Evolutionary conservation across 2,797 vertebrate species (phyloP).

Genomic region (Phalanger gymnotis): DNA sequence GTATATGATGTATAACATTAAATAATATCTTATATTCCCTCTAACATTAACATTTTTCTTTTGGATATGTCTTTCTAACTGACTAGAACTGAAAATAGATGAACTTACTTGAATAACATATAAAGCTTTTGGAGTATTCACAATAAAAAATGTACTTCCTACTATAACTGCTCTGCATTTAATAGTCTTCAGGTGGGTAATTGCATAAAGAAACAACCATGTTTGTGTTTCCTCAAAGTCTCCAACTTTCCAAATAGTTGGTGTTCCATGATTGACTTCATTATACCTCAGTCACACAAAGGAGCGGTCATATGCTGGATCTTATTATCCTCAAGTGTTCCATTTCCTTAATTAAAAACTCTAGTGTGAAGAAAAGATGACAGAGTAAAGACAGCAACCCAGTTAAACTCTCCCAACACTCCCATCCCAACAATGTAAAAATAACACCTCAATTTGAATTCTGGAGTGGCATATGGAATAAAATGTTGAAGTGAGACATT

Average conservation of each 20-base stretch:
- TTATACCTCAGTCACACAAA: background rate
- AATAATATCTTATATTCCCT: background rate
- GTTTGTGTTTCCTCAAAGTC: background rate
- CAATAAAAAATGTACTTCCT: background rate
- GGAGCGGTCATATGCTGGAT: background rate
- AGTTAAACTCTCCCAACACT: background rate
- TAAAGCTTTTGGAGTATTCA: background rate
- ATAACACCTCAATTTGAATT: background rate
- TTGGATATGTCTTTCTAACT: background rate
- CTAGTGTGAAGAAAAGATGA: background rate
- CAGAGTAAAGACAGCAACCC: background rate
- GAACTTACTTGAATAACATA: background rate
- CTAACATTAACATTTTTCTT: background rate
- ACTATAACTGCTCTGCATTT: background rate
- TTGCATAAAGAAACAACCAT: background rate
- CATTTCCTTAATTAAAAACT: background rate
- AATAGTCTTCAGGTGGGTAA: background rate
- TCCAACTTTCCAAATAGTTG: background rate
- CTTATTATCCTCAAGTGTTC: background rate
- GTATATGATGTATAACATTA: background rate
- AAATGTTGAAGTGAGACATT: background rate
- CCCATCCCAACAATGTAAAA: background rate
- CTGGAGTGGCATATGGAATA: background rate
- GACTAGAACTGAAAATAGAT: background rate
- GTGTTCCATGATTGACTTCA: background rate